Percentiles rank a stretch among this genome's conserved stretches.
Evolutionary conservation across 2,888 invertebrate genomes (phyloP).

Genomic region (Nomada goodeniana): DNA sequence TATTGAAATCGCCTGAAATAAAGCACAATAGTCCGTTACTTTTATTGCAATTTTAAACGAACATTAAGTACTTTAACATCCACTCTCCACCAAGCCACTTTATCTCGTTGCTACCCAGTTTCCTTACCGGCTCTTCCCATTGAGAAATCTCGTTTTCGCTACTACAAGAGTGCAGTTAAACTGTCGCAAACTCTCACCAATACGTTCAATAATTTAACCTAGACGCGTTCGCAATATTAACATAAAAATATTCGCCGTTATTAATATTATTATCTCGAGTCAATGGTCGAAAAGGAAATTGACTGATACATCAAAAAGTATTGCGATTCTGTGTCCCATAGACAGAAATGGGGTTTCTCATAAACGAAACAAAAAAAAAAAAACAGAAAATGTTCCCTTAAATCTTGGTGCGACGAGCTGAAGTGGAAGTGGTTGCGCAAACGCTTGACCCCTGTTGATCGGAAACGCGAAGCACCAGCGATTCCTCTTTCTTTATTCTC

Average conservation of each 20-base stretch:
- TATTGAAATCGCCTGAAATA: too few relatives aligned
- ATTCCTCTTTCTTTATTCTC: not conserved
- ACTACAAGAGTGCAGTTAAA: too few relatives aligned
- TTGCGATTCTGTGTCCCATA: conserved; percentile 11
- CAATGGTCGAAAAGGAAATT: conserved; percentile 22
- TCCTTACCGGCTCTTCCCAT: too few relatives aligned
- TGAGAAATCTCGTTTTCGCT: too few relatives aligned
- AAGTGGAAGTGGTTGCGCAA: not conserved
- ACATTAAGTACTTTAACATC: too few relatives aligned
- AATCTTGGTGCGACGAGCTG: not conserved
- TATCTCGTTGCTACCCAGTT: too few relatives aligned
- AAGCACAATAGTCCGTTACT: too few relatives aligned
- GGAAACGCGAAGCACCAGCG: not conserved
- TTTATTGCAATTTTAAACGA: too few relatives aligned
- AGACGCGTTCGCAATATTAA: too few relatives aligned
- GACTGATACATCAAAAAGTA: conserved; percentile 11
- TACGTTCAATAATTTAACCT: too few relatives aligned
- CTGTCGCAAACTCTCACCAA: too few relatives aligned
- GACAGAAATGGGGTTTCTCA: not conserved
- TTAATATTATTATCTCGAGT: conserved; percentile 47
- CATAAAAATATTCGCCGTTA: not conserved
- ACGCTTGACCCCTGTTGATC: not conserved
- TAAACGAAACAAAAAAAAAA: conserved; percentile 25
- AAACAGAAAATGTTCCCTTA: conserved; percentile 15
- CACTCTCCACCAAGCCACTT: too few relatives aligned